Evolutionary conservation across 2,888 invertebrate species (phyloP).

Genomic region (Malacosoma neustria): DNA sequence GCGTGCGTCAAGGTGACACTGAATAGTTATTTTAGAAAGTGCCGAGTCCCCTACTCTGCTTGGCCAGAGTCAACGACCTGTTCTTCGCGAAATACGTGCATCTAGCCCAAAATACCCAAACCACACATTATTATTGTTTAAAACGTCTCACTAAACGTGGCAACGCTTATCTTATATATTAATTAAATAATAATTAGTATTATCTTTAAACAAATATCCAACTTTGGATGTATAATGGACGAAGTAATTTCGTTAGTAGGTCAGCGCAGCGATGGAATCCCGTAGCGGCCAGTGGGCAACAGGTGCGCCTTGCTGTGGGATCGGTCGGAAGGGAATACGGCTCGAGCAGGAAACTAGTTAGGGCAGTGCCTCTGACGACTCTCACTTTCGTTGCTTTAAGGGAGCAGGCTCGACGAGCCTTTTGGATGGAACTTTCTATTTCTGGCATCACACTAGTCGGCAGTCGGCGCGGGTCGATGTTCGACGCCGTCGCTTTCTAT

Average conservation of each 20-base stretch:
- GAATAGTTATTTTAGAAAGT: constrained; percentile 70
- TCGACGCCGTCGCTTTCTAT: constrained; percentile 65
- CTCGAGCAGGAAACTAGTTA: constrained; percentile 49
- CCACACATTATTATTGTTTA: constrained; percentile 3
- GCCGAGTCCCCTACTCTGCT: constrained; percentile 40
- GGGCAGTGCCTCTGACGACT: constrained; percentile 43
- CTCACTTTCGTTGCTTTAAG: constrained; percentile 68
- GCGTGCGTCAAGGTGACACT: constrained; percentile 62
- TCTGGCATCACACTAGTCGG: constrained; percentile 57
- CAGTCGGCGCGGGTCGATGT: constrained; percentile 62
- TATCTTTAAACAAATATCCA: constrained; percentile 22
- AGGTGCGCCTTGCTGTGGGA: constrained; percentile 17
- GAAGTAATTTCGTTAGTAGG: constrained; percentile 52
- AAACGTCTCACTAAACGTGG: constrained; percentile 4
- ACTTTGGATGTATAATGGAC: constrained; percentile 31
- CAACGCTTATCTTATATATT: constrained; percentile 9
- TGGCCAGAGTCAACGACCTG: constrained; percentile 49
- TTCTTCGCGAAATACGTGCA: constrained; percentile 16
- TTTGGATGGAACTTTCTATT: constrained; percentile 70
- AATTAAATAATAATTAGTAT: constrained; percentile 30
- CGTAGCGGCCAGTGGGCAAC: constrained; percentile 16
- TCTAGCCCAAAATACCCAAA: constrained; percentile 9
- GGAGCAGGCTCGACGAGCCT: constrained; percentile 47
- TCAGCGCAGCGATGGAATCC: constrained; percentile 38
- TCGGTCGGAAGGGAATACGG: too few relatives aligned